Percentiles rank a stretch among this genome's conserved stretches.
phyloP scores from a whole-genome alignment of 1,140 invertebrate species.

The Heterodera carotae region DNA sequence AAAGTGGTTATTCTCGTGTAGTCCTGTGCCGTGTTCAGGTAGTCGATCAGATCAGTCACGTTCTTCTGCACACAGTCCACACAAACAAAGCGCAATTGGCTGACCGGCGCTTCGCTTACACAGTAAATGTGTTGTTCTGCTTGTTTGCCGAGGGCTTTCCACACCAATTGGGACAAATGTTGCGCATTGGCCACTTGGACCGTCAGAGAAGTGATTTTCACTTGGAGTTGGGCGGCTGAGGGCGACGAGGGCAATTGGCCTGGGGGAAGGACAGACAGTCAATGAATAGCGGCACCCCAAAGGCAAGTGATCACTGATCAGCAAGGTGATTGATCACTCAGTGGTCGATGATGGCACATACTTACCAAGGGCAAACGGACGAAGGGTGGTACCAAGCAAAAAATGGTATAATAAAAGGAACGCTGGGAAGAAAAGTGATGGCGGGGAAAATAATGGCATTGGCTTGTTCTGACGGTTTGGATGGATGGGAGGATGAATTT shows the following conservation, averaged over 20 bases:
- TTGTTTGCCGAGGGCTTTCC: slow-evolving; percentile 60
- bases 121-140: slow-evolving; percentile 58
- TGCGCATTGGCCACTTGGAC: slow-evolving; percentile 61
- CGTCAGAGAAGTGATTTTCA: slow-evolving; percentile 61
- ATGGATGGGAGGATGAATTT: not conserved
- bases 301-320: not conserved
- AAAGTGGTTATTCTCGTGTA: slow-evolving; percentile 60
- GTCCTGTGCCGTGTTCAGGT: slow-evolving; percentile 64
- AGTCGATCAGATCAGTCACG: slow-evolving; percentile 63
- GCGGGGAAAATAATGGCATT: not conserved
- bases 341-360: too few species aligned
- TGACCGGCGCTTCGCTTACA: slow-evolving; percentile 62
- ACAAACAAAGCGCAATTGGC: slow-evolving; percentile 62
- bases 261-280: not conserved
- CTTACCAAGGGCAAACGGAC: not conserved
- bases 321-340: too few species aligned
- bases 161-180: slow-evolving; percentile 60
- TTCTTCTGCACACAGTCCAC: slow-evolving; percentile 61
- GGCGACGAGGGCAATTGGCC: slow-evolving; percentile 23
- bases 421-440: not conserved
- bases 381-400: not conserved
- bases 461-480: not conserved
- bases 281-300: not conserved
- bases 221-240: slow-evolving; percentile 51
- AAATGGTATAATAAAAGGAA: not conserved